phyloP scores from a whole-genome alignment of 1,140 invertebrate species.

The Dryas iulia region DNA sequence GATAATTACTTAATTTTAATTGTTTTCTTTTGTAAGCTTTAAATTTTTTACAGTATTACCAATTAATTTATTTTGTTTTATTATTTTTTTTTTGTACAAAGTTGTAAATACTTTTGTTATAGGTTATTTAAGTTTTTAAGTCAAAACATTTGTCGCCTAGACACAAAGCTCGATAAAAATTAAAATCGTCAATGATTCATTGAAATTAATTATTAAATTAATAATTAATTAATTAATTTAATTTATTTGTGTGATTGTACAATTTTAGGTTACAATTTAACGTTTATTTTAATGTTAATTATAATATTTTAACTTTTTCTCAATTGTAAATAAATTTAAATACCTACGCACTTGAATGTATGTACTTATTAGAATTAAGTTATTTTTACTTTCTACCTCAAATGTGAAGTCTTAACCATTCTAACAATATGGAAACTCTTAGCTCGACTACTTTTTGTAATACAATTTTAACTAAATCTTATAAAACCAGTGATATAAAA shows the following conservation, averaged over 20 bases:
- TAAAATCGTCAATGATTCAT: background rate
- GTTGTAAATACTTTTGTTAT: conserved; percentile 69
- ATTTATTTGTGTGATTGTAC: background rate
- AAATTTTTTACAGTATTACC: conserved; percentile 78
- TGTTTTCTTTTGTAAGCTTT: conserved; percentile 68
- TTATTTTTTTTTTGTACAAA: conserved; percentile 59
- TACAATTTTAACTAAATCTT: too few relatives aligned
- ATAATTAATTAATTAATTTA: background rate
- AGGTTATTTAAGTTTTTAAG: conserved; percentile 38
- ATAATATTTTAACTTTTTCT: background rate
- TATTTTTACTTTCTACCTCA: conserved; percentile 63
- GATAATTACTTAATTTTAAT: conserved; percentile 44
- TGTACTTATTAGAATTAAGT: conserved; percentile 52
- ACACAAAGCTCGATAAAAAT: background rate
- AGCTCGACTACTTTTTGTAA: too few relatives aligned
- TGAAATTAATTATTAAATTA: too few relatives aligned
- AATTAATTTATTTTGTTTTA: conserved; percentile 69
- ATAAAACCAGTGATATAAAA: too few relatives aligned
- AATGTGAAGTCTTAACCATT: conserved; percentile 33
- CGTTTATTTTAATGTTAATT: too few relatives aligned
- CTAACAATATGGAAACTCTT: background rate
- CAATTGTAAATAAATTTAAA: conserved; percentile 34
- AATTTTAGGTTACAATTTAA: background rate
- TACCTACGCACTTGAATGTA: conserved; percentile 39
- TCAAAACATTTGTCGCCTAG: background rate